These are phyloP conservation scores for Diaperis boleti DNA, from an alignment of 2,888 invertebrate genomes.

Conservation along the genomic window DNA sequence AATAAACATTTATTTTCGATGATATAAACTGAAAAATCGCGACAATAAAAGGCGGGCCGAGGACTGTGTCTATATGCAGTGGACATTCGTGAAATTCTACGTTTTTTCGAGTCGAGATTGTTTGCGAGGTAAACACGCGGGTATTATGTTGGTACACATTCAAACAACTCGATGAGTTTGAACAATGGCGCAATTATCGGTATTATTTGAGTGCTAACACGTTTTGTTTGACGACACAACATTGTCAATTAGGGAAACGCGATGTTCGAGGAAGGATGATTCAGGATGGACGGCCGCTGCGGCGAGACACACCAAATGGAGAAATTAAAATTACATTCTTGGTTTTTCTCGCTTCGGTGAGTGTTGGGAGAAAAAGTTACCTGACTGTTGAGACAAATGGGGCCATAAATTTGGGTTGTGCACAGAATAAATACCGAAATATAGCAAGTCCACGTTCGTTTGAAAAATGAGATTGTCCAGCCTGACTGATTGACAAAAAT, in stretches of 20 bases:
- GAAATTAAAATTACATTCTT: neutral
- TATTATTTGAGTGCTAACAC: conserved; percentile 59
- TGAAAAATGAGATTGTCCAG: too few relatives aligned
- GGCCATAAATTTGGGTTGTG: too few relatives aligned
- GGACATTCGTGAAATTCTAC: conserved; percentile 52
- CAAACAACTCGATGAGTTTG: conserved; percentile 57
- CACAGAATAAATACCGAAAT: too few relatives aligned
- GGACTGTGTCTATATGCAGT: conserved; percentile 49
- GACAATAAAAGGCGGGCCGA: conserved; percentile 44
- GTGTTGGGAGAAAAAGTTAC: too few relatives aligned
- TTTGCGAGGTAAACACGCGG: conserved; percentile 50
- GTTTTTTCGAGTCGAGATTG: conserved; percentile 46
- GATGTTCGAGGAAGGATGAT: neutral
- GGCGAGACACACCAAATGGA: neutral
- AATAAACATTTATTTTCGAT: conserved; percentile 39
- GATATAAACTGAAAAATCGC: conserved; percentile 34
- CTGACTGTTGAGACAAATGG: too few relatives aligned
- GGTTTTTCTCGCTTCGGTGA: too few relatives aligned
- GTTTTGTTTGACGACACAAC: conserved; percentile 47
- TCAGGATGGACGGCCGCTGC: neutral
- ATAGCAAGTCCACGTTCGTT: too few relatives aligned
- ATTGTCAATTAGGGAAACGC: conserved; percentile 31
- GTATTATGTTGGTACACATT: conserved; percentile 53
- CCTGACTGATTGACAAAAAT: too few relatives aligned
- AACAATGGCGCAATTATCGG: conserved; percentile 57